Evolutionary conservation across 2,888 invertebrate species (phyloP), one percentile per base, ranked within the genome.

Genomic region (Gnatocerus cornutus): DNA sequence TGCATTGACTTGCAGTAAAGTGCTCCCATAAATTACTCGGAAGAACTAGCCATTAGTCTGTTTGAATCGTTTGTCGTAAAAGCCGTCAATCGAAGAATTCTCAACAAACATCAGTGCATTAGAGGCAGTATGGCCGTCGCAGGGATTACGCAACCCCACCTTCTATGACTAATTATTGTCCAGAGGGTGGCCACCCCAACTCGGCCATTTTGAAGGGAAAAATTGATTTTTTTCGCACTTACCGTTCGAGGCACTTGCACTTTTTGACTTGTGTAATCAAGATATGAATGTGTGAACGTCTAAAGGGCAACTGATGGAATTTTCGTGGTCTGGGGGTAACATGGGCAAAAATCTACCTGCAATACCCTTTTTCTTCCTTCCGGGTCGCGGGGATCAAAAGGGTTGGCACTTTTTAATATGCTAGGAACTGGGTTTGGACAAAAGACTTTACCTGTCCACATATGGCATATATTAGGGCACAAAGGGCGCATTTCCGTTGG

Each of bases 31-130:
- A 82, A 84, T 84, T 84, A 82, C 79, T 80, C 78, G 79, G 78
- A 81, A 82, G 82, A 82, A 83, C 82, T 83, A 80, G 82, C 83
- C 83, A 84, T 83, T 82, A 83, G 83, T 82, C 81, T 81, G 80
- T 82, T 81, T 76, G 79, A 76, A 80, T 79, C 79, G 81, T 76
- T 78, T 76, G 75, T 56, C 65, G 52, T 48, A 16, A 21, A 56
- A 65, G 53, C 39, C 68, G 68, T 68, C 68, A 68, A 68, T 61
- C 66, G 66, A 58, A 48, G 50, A 66, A 66, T 53, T 41, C 59
- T 56, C 65, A 30, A 43, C 62, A 63, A 63, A 63, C 61, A 56
- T 39, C 58, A 66, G 27, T 50, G 58, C 58, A 66, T 59, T 59
- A 59, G 41, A 33, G 21, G 43, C 66, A 66, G 50, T 27, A 71